Conservation (phyloP, 2,797 vertebrate species). For the Sebastes nivosus region DNA sequence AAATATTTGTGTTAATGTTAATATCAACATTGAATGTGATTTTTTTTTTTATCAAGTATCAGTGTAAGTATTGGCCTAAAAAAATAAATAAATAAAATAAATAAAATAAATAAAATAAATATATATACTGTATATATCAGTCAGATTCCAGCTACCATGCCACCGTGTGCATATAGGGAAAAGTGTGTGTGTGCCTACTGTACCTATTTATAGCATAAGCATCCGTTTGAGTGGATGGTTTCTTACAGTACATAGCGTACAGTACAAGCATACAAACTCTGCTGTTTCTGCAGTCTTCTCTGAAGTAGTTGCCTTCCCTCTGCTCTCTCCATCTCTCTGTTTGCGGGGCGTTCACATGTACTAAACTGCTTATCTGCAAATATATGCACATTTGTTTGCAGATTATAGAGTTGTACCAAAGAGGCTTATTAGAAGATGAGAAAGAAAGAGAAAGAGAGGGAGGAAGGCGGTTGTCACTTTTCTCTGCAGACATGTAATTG, state of each 20-base stretch:
- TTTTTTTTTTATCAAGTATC: no score
- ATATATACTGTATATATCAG: no score
- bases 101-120: no score
- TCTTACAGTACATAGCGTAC: not conserved
- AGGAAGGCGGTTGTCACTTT: not conserved
- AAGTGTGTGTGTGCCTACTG: not conserved
- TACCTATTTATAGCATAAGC: not conserved
- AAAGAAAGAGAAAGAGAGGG: not conserved
- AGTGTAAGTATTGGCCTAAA: fast-evolving
- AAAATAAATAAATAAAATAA: no score
- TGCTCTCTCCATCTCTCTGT: not conserved
- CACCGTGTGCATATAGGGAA: not conserved
- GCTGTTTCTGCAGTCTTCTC: conserved; percentile 19
- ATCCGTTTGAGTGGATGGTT: conserved; percentile 28
- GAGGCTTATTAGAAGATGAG: not conserved
- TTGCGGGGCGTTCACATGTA: not conserved
- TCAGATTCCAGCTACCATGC: not conserved
- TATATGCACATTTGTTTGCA: not conserved
- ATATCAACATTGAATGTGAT: no score
- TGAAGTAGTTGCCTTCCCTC: not conserved
- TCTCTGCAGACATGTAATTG: conserved; percentile 41
- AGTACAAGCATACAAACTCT: not conserved
- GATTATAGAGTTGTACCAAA: not conserved
- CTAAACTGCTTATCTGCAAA: not conserved
- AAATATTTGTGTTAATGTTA: no score